Percentiles rank a stretch among this genome's conserved stretches.
Evolutionary conservation across 2,888 invertebrate species (phyloP).

Genomic region (Iselma pallidipennis): DNA sequence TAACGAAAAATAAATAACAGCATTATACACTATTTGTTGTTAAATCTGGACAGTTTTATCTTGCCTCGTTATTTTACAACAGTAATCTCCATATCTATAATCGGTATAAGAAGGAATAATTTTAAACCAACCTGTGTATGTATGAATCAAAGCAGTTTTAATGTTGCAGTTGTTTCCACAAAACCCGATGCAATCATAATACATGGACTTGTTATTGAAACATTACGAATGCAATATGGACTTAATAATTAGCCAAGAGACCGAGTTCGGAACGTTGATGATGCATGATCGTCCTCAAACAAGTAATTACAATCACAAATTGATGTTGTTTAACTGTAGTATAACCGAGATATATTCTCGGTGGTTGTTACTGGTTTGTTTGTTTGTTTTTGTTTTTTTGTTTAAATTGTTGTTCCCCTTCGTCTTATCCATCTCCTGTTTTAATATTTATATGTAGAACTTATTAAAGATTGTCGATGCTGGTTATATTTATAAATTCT

Average conservation of each 20-base stretch:
- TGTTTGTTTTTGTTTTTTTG: slow-evolving; percentile 3
- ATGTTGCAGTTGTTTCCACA: slow-evolving; percentile 27
- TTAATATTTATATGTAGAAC: background rate
- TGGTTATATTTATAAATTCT: slow-evolving; percentile 24
- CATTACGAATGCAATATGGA: slow-evolving; percentile 38
- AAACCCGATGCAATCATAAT: slow-evolving; percentile 36
- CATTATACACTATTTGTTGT: too few species aligned
- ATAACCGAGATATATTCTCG: slow-evolving; percentile 13
- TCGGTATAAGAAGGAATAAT: background rate
- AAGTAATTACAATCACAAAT: slow-evolving; percentile 31
- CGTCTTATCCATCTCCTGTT: background rate
- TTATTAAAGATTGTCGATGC: slow-evolving; percentile 5
- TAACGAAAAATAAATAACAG: too few species aligned
- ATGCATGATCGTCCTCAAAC: slow-evolving; percentile 28
- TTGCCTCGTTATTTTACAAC: background rate
- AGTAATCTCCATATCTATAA: background rate
- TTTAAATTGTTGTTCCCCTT: background rate
- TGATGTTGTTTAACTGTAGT: slow-evolving; percentile 24
- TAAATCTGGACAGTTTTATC: background rate
- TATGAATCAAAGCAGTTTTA: background rate
- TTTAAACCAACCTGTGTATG: slow-evolving; percentile 1
- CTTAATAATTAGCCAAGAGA: slow-evolving; percentile 31
- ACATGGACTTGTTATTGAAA: slow-evolving; percentile 35
- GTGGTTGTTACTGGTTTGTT: background rate
- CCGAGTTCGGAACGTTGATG: slow-evolving; percentile 22